Conservation (phyloP, 2,888 invertebrate species). For the Suillia variegata region DNA sequence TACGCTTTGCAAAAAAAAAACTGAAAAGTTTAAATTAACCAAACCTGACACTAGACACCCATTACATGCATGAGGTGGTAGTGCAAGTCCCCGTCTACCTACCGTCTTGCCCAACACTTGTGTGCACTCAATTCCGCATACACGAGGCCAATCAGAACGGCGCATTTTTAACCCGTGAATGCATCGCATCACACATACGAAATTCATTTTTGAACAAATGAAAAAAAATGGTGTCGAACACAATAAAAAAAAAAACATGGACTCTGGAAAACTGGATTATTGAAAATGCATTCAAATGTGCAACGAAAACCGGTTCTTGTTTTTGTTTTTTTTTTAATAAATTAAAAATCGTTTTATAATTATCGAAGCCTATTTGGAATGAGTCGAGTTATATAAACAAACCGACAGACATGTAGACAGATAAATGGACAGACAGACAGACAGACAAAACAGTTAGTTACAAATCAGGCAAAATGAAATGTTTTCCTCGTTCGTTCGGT, state of each 20-base stretch:
- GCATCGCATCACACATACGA: neutral
- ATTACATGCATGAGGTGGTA: conserved; percentile 41
- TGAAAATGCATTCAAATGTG: conserved; percentile 33
- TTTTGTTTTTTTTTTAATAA: too few species aligned
- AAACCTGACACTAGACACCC: neutral
- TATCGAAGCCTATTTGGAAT: conserved; percentile 8
- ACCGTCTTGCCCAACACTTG: too few species aligned
- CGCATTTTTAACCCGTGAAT: conserved; percentile 19
- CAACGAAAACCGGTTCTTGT: conserved; percentile 11
- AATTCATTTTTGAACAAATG: conserved; percentile 14
- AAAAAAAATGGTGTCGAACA: conserved; percentile 12
- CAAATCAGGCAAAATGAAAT: neutral
- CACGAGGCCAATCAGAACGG: conserved; percentile 30
- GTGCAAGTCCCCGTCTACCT: too few species aligned
- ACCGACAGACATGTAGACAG: too few species aligned
- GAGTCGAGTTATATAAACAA: neutral
- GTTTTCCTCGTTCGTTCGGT: neutral
- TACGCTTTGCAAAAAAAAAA: conserved; percentile 28
- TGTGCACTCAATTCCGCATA: conserved; percentile 54
- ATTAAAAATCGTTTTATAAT: conserved; percentile 5
- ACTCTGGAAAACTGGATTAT: conserved; percentile 30
- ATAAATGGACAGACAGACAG: neutral
- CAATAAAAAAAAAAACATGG: conserved; percentile 10
- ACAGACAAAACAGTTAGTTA: neutral
- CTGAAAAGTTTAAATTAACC: conserved; percentile 22